Evolutionary conservation across 2,113 vertebrate species (phyloP).

Genomic region (Litocranius walleri): DNA sequence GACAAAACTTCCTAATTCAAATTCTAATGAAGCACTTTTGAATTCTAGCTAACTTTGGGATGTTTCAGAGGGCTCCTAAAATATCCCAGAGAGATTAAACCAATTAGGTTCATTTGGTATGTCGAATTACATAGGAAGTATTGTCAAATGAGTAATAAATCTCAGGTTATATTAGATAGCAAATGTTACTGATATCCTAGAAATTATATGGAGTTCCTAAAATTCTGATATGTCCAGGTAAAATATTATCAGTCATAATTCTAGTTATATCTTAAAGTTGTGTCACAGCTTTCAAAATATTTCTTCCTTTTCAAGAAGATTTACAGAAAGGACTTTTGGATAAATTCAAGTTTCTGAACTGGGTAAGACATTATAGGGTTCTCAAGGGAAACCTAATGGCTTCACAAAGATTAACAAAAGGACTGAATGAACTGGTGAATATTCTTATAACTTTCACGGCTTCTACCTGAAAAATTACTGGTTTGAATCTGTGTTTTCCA

Average conservation of each 20-base stretch:
- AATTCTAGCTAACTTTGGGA: not conserved
- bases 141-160: not conserved
- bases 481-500: not conserved
- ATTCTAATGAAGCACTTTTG: not conserved
- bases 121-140: not conserved
- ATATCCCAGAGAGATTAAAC: not conserved
- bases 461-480: not conserved
- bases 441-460: not conserved
- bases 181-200: not conserved
- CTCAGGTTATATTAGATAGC: not conserved
- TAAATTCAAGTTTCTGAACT: not conserved
- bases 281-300: not conserved
- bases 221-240: not conserved
- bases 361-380: not conserved
- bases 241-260: not conserved
- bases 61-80: not conserved
- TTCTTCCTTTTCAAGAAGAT: not conserved
- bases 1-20: not conserved
- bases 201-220: not conserved
- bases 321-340: not conserved
- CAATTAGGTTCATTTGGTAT: not conserved
- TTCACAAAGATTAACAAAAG: not conserved
- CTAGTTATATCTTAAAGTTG: not conserved
- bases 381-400: not conserved
- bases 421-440: not conserved